Percentiles rank a stretch among this genome's conserved stretches.
phyloP scores from a whole-genome alignment of 2,113 vertebrate genomes.

The Periophthalmus modestus region DNA sequence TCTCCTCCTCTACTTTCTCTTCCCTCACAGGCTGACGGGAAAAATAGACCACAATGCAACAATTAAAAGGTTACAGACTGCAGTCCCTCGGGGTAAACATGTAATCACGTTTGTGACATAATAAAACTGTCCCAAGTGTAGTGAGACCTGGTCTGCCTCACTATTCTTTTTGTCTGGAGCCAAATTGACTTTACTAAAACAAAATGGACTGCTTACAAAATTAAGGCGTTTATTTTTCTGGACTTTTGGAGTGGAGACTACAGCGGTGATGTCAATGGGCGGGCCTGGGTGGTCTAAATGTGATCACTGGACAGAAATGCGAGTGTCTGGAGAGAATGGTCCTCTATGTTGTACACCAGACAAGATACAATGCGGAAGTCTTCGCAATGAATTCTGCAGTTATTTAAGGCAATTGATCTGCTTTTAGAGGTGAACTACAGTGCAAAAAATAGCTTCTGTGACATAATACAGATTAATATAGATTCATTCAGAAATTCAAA shows the following conservation, averaged over 20 bases:
- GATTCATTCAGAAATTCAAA: not conserved
- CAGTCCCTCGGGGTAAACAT: not conserved
- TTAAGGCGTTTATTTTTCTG: slow-evolving; percentile 34
- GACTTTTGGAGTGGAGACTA: slow-evolving; percentile 49
- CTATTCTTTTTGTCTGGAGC: not conserved
- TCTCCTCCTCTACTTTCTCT: slow-evolving; percentile 71
- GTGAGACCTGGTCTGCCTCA: not conserved
- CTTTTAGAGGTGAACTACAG: not conserved
- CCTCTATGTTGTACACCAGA: slow-evolving; percentile 4
- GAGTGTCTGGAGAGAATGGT: slow-evolving; percentile 16
- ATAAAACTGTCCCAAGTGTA: not conserved
- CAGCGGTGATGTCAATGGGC: slow-evolving; percentile 70
- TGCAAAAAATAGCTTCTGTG: not conserved
- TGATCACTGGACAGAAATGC: slow-evolving; percentile 54
- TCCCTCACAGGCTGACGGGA: slow-evolving; percentile 80
- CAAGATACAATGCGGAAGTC: not conserved
- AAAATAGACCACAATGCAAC: not conserved
- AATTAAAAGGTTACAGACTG: slow-evolving; percentile 6
- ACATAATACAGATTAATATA: not conserved
- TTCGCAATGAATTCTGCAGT: not conserved
- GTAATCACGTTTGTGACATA: slow-evolving; percentile 10
- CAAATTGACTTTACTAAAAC: not conserved
- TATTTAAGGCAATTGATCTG: not conserved
- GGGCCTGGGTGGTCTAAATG: slow-evolving; percentile 54
- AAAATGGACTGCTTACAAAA: slow-evolving; percentile 12